Base-by-base conservation (phyloP, 2,113 vertebrate genomes). In the Apodemus sylvaticus region DNA sequence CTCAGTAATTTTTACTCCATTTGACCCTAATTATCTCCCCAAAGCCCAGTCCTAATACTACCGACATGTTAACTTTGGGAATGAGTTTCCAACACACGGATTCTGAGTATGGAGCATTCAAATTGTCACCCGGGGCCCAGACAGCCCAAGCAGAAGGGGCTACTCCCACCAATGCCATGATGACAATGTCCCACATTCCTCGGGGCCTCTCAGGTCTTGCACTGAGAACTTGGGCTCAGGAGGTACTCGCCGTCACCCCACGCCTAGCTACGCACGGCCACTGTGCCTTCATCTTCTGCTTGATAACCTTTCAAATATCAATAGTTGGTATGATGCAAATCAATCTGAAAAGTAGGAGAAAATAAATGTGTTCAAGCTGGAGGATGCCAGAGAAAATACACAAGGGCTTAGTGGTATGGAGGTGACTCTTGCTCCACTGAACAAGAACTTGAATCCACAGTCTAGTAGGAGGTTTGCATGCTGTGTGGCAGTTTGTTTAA, bases 401-500 rank as follows among this genome's bases (percentile, higher is more conserved):
- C 42, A 94, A 51, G 60, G 58, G 79, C 58, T 77, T 71, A 55
- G 10, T 95, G 92, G 66, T 85, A 92, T 97, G 89, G 92, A 94
- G 96, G 89, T 91, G 97, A 94, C 93, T 94, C 96, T 98, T 96
- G 85, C 94, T 98, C 96, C 95, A 97, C 76, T 87, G 76, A 97
- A 93, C 93, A 94, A 90, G 95, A 93, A 94, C 94, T 64, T 88
- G 60, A 77, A 94, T 85, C 94, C 92, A 91, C 91, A 71, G 96
- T 85, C 91, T 96, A 96, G 92, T 95, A 97, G 92, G 86, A 60
- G 71, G 64, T 97, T 79, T 97, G 83, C 62, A 96, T 88, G 92
- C 89, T 97, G 91, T 96, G 93, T 55, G 48, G 19, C 4, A 4
- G 16, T n/a, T 74, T 95, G 96, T 83, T 68, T 91, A 89, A 93